These are phyloP conservation scores for Trematocara marginatum DNA, from an alignment of 2,113 vertebrate genomes.

Conservation along the genomic window DNA sequence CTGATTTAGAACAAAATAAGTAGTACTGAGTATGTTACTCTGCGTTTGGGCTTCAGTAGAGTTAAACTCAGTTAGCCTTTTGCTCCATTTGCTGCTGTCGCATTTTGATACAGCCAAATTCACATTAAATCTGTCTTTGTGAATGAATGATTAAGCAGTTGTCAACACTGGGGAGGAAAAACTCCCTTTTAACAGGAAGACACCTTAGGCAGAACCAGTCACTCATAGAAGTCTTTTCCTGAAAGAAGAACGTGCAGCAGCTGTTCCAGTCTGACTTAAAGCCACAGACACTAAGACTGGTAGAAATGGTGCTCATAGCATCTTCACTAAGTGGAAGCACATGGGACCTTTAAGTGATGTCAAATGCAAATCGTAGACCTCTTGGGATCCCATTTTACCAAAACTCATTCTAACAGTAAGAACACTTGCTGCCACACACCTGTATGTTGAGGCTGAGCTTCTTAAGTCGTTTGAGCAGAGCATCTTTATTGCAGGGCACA, in stretches of 20 bases:
- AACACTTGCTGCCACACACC: constrained; percentile 58
- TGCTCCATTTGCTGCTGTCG: neutral
- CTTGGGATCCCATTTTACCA: neutral
- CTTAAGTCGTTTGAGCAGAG: constrained; percentile 94
- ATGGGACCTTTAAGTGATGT: neutral
- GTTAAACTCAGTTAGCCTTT: neutral
- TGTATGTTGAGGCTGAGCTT: constrained; percentile 96
- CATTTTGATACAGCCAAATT: neutral
- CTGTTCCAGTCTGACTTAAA: neutral
- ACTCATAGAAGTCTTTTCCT: neutral
- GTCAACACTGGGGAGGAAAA: rapidly evolving
- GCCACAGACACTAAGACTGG: neutral
- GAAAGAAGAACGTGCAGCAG: neutral
- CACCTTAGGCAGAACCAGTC: neutral
- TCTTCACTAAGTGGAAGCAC: neutral
- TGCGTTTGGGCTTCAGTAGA: neutral
- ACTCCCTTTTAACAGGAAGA: neutral
- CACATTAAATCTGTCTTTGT: neutral
- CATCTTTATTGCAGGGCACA: constrained; percentile 95
- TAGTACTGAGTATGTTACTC: neutral
- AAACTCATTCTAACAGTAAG: neutral
- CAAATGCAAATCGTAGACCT: neutral
- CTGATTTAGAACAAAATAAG: neutral
- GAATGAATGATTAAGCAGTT: neutral
- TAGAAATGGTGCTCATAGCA: neutral